Percentiles rank a stretch among this genome's conserved stretches.
Evolutionary conservation across 1,140 invertebrate genomes (phyloP).

Genomic region (Lordiphosa collinella): DNA sequence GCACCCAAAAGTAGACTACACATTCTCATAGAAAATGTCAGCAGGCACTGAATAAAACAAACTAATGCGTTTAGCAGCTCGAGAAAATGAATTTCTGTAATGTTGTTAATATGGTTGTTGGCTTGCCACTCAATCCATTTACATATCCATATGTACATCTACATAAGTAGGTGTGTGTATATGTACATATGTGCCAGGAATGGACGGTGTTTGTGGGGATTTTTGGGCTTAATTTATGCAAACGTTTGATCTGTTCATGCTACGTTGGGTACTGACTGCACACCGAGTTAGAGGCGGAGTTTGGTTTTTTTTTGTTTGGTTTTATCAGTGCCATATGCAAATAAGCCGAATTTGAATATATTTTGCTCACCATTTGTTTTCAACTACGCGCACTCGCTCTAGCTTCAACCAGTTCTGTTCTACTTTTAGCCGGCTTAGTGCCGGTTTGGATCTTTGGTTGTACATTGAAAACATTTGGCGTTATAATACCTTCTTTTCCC

Average conservation of each 20-base stretch:
- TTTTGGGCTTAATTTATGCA: conserved; percentile 45
- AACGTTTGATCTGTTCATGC: conserved; percentile 69
- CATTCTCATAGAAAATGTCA: conserved; percentile 16
- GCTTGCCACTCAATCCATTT: conserved; percentile 19
- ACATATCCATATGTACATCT: conserved; percentile 3
- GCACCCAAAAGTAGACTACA: conserved; percentile 17
- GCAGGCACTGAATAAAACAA: conserved; percentile 9
- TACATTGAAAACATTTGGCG: too few relatives aligned
- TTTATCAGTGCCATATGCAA: conserved; percentile 59
- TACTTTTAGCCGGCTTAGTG: too few relatives aligned
- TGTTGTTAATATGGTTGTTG: conserved; percentile 24
- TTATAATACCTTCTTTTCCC: too few relatives aligned
- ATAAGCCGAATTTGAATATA: conserved; percentile 33
- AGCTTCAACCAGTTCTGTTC: too few relatives aligned
- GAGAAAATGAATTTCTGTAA: conserved; percentile 36
- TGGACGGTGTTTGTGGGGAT: conserved; percentile 8
- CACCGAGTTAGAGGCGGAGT: conserved; percentile 1
- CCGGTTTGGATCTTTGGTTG: too few relatives aligned
- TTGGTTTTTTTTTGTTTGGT: conserved; percentile 15
- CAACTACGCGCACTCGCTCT: too few relatives aligned
- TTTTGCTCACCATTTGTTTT: conserved; percentile 11
- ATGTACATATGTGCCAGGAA: conserved; percentile 1
- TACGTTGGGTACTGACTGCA: conserved; percentile 43
- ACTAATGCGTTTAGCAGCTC: conserved; percentile 28
- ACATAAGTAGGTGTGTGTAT: not conserved